Evolutionary conservation across 2,797 vertebrate species (phyloP), one percentile per base, ranked within the genome.

Genomic region (Vireo griseus): DNA sequence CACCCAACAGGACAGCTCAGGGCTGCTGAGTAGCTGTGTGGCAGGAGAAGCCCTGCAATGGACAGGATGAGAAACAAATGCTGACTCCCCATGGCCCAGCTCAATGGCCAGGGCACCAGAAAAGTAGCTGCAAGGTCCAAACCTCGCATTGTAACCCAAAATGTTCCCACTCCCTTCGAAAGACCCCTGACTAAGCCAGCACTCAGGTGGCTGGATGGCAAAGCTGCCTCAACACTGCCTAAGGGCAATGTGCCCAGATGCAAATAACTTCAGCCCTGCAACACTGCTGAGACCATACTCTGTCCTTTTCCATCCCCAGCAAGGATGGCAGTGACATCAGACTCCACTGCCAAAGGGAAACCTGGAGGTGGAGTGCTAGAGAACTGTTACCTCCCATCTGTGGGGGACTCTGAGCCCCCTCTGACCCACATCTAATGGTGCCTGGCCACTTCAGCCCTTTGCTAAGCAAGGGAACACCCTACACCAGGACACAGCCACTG

Each of bases 1-100:
- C 0, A 0, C 20, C 16, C 33, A 78, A 3, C 8, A 5, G 35
- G 33, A 61, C 57, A 68, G 40, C 12, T 47, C 61, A 66, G 67
- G 40, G 44, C n/a, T 6, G 18, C 52, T 84, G 52, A 63, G 31
- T 31, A 85, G 54, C 39, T 48, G 40, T 4, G 2, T 13, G n/a
- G 54, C 31, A 55, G 40, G 7, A 59, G 21, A 68, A 90, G 39
- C 7, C 17, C 40, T 42, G 14, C 40, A 59, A 39, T 2, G 4
- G 42, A 66, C 13, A 51, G 52, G 13, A 61, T 42, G 5, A 5
- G 29, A 75, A 86, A 61, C 4, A 42, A 57, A 12, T 42, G 10
- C 22, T 88, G 33, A 26, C 17, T 63, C 22, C 13, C 22, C 54
- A 48, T 1, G 5, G 71, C 45, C 40, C 76, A 90, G 51, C 50